These are phyloP conservation scores for Ondatra zibethicus DNA, from an alignment of 2,113 vertebrate genomes.

Conservation along the genomic window DNA sequence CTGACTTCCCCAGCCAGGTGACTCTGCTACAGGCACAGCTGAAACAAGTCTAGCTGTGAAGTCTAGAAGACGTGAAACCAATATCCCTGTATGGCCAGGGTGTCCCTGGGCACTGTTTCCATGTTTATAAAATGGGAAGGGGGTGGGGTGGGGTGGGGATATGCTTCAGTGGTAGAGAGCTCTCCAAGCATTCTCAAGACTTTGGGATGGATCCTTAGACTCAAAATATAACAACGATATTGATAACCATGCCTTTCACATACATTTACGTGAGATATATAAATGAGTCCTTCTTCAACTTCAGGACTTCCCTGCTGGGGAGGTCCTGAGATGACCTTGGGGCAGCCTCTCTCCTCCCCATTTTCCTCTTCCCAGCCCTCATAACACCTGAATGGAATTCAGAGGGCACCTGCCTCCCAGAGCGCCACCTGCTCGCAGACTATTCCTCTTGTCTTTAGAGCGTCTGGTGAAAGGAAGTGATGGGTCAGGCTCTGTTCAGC, in stretches of 20 bases:
- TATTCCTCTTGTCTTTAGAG: conserved; percentile 67
- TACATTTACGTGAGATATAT: neutral
- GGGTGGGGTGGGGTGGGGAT: too few relatives aligned
- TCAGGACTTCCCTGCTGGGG: conserved; percentile 1
- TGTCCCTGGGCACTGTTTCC: neutral
- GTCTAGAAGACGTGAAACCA: neutral
- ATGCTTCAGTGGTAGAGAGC: too few relatives aligned
- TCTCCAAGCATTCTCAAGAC: neutral
- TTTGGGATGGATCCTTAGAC: neutral
- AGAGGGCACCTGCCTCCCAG: conserved; percentile 69
- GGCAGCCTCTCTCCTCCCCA: neutral
- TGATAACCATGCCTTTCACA: neutral
- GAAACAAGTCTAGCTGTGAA: too few relatives aligned
- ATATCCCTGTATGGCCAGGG: neutral
- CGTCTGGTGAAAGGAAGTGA: conserved; percentile 35
- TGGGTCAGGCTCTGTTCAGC: conserved; percentile 58
- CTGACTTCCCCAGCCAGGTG: neutral
- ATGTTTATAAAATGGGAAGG: neutral
- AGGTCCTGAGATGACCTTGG: neutral
- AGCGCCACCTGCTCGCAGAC: conserved; percentile 15
- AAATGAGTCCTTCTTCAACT: neutral
- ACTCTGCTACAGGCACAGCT: neutral
- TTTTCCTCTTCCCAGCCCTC: conserved; percentile 46
- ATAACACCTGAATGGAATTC: conserved; percentile 79
- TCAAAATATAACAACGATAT: neutral